Base-by-base conservation (phyloP, 2,888 invertebrate species). In the Marronus borbonicus region DNA sequence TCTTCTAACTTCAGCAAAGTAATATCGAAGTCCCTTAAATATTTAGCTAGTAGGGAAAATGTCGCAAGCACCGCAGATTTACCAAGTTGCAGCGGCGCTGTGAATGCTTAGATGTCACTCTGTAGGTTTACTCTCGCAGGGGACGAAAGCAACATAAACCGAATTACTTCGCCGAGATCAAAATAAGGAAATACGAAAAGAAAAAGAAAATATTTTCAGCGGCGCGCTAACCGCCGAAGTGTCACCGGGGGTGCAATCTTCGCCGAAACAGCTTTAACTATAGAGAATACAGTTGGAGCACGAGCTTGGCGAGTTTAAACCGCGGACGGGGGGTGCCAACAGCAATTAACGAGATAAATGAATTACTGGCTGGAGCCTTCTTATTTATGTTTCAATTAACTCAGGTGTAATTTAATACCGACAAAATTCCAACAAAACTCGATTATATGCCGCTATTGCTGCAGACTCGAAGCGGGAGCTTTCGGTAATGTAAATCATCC, bases 361-460 rank as follows among this genome's bases (percentile, higher is more conserved):
- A 70, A 76, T 78, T 78, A 78, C 20, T 14, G 70, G 20, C 70
- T 62, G 28, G 58, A 24, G 79, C 66, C 55, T 79, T 79, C 76
- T 79, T 79, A 79, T 79, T 79, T 79, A 77, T 77, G 79, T 77
- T 77, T 74, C 79, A 79, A 79, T 79, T 79, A 79, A 75, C 75
- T 52, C 44, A 44, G 52, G 64, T 52, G 76, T 78, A 78, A 78
- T 76, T 76, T 76, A 76, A 76, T 76, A 78, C 55, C 69, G 69
- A 69, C 69, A 72, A 44, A 74, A 72, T 69, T 69, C 72, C 60
- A 39, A 72, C 72, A 60, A 70, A 72, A 72, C 72, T 60, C 52
- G 72, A 72, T 72, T 72, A 55, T 52, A 60, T 24, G 39, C 10
- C 52, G 60, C 52, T 14, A 52, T 10, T 72, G 60, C 44, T 72